A percentile compares a stretch with the other conserved stretches of the same genome.
These are phyloP conservation scores for Paraplagusia blochii DNA, from an alignment of 2,113 vertebrate genomes.

Conservation along the genomic window DNA sequence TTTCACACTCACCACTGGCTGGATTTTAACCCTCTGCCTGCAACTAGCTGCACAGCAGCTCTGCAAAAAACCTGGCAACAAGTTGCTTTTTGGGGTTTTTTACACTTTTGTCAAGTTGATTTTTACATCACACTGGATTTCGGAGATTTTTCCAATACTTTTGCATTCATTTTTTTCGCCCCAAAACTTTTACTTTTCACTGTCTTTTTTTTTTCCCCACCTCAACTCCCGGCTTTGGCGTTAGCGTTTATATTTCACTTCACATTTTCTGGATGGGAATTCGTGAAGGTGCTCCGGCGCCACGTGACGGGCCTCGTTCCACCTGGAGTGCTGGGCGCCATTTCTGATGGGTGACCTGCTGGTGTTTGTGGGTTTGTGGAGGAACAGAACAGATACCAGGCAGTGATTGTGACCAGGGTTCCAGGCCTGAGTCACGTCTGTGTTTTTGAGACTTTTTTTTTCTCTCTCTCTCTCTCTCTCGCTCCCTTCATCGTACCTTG, in stretches of 20 bases:
- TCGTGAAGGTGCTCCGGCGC: conserved; percentile 32
- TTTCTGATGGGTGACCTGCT: conserved; percentile 46
- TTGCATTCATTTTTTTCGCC: conserved; percentile 10
- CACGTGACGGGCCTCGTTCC: conserved; percentile 48
- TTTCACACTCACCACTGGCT: conserved; percentile 72
- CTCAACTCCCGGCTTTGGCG: conserved; percentile 25
- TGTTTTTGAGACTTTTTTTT: conserved; percentile 31
- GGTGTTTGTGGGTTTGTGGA: conserved; percentile 27
- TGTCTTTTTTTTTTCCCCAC: conserved; percentile 11
- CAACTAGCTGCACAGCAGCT: conserved; percentile 69
- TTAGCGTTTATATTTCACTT: conserved; percentile 33
- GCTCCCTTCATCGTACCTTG: conserved; percentile 40
- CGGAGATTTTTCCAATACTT: conserved; percentile 9
- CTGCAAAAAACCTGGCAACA: conserved; percentile 72
- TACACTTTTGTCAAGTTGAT: conserved; percentile 39
- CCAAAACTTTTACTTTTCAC: not conserved
- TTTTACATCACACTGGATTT: conserved; percentile 55
- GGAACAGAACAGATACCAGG: conserved; percentile 45
- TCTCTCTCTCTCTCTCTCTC: too few species aligned
- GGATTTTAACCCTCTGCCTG: conserved; percentile 79
- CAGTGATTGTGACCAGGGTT: conserved; percentile 38
- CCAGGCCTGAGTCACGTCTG: conserved; percentile 20
- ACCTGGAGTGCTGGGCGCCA: conserved; percentile 50
- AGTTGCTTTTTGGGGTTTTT: conserved; percentile 61
- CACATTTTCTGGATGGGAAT: conserved; percentile 43